Evolutionary conservation across 2,113 vertebrate species (phyloP), one percentile per base, ranked within the genome.

Genomic region (Trogon surrucura): DNA sequence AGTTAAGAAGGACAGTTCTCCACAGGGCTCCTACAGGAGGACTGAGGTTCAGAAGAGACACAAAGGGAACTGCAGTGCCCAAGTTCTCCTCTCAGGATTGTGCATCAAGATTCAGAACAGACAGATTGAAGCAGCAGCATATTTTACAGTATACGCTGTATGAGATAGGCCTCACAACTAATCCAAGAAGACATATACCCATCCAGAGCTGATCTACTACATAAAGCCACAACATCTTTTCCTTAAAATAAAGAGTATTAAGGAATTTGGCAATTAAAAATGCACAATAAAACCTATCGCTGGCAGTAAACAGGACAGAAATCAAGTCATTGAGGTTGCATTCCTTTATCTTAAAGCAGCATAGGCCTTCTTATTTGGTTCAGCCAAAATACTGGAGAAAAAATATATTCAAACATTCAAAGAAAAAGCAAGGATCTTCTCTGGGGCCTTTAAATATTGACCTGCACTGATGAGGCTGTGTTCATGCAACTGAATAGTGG

Each of bases 221-320:
- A 91, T 81, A 91, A 94, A 95, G 21, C 83, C 27, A 84, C 65
- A 53, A 65, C 47, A 70, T 50, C 64, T 86, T 84, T 85, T 70
- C 20, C 57, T 86, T 86, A 86, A 95, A 79, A 91, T 51, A 82
- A 27, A 84, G 48, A 66, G 6, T 56, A 88, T 81, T 89, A 93
- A 86, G 69, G 80, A 96, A 81, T 79, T 88, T 75, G 8, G 25
- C 81, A 38, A 71, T 89, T 84, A 58, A 91, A 86, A 90, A 79
- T 74, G 54, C 30, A 50, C 45, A 86, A 65, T 78, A 91, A 81
- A 85, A 57, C 30, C 69, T 47, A 77, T 26, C 71, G 57, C 79
- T 75, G n/a, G 45, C 69, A 92, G 70, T 82, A 86, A 91, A 72
- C 9, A 50, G 38, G 50, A 69, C 45, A 61, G 47, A 71, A 96